Base-by-base conservation (phyloP, 2,113 vertebrate genomes). In the Epinephelus moara region DNA sequence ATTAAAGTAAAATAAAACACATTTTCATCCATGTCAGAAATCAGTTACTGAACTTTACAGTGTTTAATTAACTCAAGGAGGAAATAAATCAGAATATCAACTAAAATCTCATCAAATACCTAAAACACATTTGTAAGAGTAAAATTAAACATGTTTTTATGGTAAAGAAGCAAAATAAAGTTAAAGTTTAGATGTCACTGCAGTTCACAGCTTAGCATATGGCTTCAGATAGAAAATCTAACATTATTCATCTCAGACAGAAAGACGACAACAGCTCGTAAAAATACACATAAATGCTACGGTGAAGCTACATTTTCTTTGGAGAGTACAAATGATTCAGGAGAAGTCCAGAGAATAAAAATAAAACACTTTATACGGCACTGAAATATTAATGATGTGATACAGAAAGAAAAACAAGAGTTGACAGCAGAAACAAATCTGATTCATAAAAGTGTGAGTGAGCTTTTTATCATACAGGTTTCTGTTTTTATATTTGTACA, bases 141-240 rank as follows among this genome's bases (percentile, higher is more conserved):
- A 76, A 14, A 63, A 55, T 3, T 6, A 69, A n/a, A 75, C 33
- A 33, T 40, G 18, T 64, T 50, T 57, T 8, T 15, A 40, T 40
- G 19, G 17, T 25, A n/a, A 71, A 47, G 40, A 70, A 78, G 68
- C 19, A 7, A 63, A 67, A 71, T 42, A 73, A 86, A 84, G 78
- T 14, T 81, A 80, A 14, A 40, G 61, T 15, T 62, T 42, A 33
- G 60, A 73, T 78, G 88, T 73, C 87, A 83, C 76, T 64, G 81
- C 67, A 66, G 75, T 21, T 85, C 80, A 87, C 84, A 88, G 86
- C 57, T 86, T 7, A 78, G 88, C 75, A 25, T 83, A 89, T 82
- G 91, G 91, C 87, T 90, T 91, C 23, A 81, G 85, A 84, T 53
- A 82, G n/a, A 75, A 86, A 86, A 60, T 30, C 57, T 50, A 62